Evolutionary conservation across 2,113 vertebrate species (phyloP).

Genomic region (Cyanoramphus novaezelandiae): DNA sequence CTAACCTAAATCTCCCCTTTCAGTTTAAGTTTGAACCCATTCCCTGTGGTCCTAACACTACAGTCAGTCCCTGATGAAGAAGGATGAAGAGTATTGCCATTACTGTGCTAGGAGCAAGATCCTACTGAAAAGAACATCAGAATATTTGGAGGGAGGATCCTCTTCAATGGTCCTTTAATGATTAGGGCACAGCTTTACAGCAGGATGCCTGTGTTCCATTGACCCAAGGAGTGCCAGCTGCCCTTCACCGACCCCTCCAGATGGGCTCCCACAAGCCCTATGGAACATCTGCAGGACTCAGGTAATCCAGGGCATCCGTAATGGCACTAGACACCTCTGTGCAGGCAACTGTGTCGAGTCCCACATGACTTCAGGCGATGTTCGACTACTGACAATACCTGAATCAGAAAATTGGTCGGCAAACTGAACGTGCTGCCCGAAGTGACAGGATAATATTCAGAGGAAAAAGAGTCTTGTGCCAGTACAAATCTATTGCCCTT

Average conservation of each 20-base stretch:
- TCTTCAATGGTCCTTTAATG: neutral
- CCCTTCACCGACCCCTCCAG: neutral
- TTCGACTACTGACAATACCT: neutral
- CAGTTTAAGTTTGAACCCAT: neutral
- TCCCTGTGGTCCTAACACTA: neutral
- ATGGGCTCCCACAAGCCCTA: neutral
- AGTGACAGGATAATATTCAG: neutral
- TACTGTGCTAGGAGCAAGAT: neutral
- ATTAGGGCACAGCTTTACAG: neutral
- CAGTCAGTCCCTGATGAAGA: neutral
- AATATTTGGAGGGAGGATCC: neutral
- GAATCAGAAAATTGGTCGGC: neutral
- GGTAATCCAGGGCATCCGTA: neutral
- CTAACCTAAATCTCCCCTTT: neutral
- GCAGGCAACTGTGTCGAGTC: fast-evolving
- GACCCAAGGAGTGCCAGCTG: neutral
- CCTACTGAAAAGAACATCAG: neutral
- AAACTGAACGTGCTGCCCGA: neutral
- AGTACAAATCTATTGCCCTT: neutral
- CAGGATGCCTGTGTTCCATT: fast-evolving
- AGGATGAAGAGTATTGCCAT: neutral
- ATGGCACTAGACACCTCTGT: neutral
- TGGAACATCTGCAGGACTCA: neutral
- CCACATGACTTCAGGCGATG: neutral
- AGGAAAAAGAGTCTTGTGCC: neutral